A percentile compares a stretch with the other conserved stretches of the same genome.
These are phyloP conservation scores for Stenopsyche tienmushanensis DNA, from an alignment of 1,140 invertebrate species.

Conservation along the genomic window DNA sequence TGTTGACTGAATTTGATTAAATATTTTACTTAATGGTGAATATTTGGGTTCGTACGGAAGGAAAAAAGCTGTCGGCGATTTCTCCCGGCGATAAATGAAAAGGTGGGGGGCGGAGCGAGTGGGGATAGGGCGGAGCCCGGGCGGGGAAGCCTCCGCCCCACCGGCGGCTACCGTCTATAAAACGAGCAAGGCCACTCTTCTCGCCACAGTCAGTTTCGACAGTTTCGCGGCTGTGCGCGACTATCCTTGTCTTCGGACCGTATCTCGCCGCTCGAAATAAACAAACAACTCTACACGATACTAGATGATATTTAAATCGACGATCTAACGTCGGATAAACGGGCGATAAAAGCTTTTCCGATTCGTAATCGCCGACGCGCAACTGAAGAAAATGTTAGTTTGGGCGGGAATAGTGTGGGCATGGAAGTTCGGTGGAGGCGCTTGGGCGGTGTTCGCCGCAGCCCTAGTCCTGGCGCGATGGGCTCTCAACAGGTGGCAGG, in stretches of 20 bases:
- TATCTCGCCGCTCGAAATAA: neutral
- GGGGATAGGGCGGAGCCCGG: conserved; percentile 1
- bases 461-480: conserved; percentile 62
- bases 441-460: conserved; percentile 48
- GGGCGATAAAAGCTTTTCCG: neutral
- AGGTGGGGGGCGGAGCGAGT: conserved; percentile 10
- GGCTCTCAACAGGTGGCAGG: conserved; percentile 52
- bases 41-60: too few relatives aligned
- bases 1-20: too few relatives aligned
- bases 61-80: too few relatives aligned
- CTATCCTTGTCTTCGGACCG: neutral
- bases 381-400: conserved; percentile 5
- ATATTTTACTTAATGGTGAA: too few relatives aligned
- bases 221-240: conserved; percentile 12
- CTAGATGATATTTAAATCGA: neutral
- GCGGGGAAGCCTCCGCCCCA: neutral
- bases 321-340: neutral
- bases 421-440: conserved; percentile 45
- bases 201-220: conserved; percentile 30
- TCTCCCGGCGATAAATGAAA: neutral
- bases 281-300: neutral
- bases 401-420: conserved; percentile 44
- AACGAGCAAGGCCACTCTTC: conserved; percentile 38
- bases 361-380: neutral
- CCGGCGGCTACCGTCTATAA: conserved; percentile 31